Percentiles rank a stretch among this genome's conserved stretches.
Conservation (phyloP, 2,113 vertebrate species). For the Marmota flaviventris region DNA sequence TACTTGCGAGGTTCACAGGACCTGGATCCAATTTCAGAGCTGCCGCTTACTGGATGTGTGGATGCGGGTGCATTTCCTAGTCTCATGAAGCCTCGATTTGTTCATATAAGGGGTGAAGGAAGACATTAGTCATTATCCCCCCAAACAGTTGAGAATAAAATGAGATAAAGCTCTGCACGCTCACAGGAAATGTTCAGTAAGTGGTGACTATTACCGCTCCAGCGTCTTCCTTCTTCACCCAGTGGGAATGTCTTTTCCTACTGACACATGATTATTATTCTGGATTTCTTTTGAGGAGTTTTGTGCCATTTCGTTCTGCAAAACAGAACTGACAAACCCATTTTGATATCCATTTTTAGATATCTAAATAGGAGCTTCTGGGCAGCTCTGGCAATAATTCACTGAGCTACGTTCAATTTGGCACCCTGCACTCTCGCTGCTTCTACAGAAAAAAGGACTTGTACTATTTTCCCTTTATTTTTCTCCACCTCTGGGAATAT, state of each 20-base stretch:
- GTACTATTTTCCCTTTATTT: not conserved
- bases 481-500: not conserved
- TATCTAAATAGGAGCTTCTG: not conserved
- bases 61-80: not conserved
- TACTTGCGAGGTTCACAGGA: accelerated
- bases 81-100: not conserved
- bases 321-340: not conserved
- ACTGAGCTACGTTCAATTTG: not conserved
- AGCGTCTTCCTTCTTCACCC: not conserved
- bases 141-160: not conserved
- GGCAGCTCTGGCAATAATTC: not conserved
- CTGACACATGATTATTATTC: not conserved
- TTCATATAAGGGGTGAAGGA: not conserved
- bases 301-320: slow-evolving; percentile 1
- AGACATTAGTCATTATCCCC: not conserved
- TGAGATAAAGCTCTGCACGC: not conserved
- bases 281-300: slow-evolving; percentile 20
- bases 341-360: not conserved
- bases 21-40: no score
- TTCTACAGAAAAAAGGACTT: not conserved
- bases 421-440: not conserved
- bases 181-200: not conserved
- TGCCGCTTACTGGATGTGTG: not conserved
- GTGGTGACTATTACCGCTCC: not conserved
- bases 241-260: not conserved